phyloP scores from a whole-genome alignment of 2,888 invertebrate species.

The Eupithecia subfuscata region DNA sequence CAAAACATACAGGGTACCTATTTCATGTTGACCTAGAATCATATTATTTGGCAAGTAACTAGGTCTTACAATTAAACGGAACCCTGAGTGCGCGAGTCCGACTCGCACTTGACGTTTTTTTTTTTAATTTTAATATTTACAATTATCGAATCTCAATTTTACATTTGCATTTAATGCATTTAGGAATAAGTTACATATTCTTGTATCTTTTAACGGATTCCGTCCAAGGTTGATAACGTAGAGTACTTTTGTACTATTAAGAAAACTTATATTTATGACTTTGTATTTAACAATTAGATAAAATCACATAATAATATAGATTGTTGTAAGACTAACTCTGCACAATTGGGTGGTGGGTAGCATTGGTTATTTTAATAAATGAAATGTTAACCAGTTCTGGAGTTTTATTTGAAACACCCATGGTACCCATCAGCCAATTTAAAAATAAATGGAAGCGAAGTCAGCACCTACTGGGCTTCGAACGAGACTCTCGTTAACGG shows the following conservation, averaged over 20 bases:
- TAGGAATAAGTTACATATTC: background rate
- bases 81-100: no score
- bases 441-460: no score
- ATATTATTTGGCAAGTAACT: no score
- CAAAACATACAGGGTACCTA: no score
- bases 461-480: no score
- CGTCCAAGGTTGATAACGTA: background rate
- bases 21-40: no score
- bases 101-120: no score
- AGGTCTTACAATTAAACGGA: no score
- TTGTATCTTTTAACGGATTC: background rate
- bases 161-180: background rate
- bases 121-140: no score
- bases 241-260: slow-evolving; percentile 22
- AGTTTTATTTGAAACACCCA: slow-evolving; percentile 67
- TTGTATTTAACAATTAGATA: background rate
- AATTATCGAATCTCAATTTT: background rate
- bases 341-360: slow-evolving; percentile 75
- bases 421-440: slow-evolving; percentile 73
- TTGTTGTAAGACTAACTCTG: slow-evolving; percentile 50
- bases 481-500: no score
- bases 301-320: slow-evolving; percentile 22
- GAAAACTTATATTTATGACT: background rate
- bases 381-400: slow-evolving; percentile 47
- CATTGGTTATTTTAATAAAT: slow-evolving; percentile 64